Base-by-base conservation (phyloP, 92 coral and sea anemone genomes). In the Parazoanthus darwini region DNA sequence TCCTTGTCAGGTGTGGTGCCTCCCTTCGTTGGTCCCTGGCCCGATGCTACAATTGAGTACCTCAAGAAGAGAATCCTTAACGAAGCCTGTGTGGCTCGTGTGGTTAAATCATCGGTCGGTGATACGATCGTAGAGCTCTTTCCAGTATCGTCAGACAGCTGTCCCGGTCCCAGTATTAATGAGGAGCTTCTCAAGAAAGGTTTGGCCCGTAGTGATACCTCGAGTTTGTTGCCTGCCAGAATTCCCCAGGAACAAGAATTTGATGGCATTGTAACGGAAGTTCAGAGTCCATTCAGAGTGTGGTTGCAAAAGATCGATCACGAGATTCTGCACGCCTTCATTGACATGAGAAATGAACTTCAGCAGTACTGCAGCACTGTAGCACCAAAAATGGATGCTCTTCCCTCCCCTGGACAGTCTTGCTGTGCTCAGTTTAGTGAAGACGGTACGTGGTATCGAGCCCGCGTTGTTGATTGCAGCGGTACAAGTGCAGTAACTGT, bases 401-500 rank as follows among this genome's bases (percentile, higher is more conserved):
- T 79, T 5, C 93, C 90, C 44, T 76, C 84, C 50, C 92, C 86
- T 11, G 96, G 98, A 1, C 90, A 94, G 86, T 82, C 85, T 26
- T 93, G 95, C 29, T 90, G 93, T 78, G 92, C 90, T 56, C 93
- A 93, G 80, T 94, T 94, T 78, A 91, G 93, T 48, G 82, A 74
- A 39, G 97, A 96, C 84, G 66, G 74, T 42, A 74, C 70, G 22
- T 96, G 98, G 98, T 96, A 96, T 68, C 93, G 98, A 37, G 95
- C 94, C 18, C 89, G 92, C 23, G 97, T 93, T 80, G 48, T 91
- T 22, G 92, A 88, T 58, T 86, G 85, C 38, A 76, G 54, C 23
- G 80, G 76, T 39, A 85, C 90, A 18, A 70, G 82, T 37, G 66
- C 83, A 38, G 85, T 93, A 56, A 72, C 65, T 22, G 98, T 93